Conservation (phyloP, 1,140 invertebrate species). For the Pseudoatta argentina region DNA sequence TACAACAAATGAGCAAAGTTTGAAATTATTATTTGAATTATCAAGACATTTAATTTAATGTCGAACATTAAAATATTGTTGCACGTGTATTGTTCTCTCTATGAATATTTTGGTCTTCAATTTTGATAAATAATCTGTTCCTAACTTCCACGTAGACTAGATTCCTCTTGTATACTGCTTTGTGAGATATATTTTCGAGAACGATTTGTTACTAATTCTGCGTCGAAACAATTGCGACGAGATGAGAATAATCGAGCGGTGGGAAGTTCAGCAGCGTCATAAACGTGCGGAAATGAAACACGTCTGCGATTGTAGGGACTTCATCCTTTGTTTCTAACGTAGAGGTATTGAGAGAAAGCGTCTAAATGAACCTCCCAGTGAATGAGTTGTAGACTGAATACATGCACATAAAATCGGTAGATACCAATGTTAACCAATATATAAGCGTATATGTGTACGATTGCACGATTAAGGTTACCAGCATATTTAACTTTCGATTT, state of each 20-base stretch:
- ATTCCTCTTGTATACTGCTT: background rate
- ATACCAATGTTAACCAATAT: background rate
- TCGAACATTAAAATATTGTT: background rate
- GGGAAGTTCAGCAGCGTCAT: constrained; percentile 15
- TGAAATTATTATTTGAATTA: background rate
- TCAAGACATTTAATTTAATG: background rate
- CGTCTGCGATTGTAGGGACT: constrained; percentile 17
- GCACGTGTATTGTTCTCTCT: background rate
- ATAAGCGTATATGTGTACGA: background rate
- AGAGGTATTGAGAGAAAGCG: constrained; percentile 50
- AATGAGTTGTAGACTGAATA: constrained; percentile 18
- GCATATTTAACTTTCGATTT: constrained; percentile 52
- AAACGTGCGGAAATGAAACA: constrained; percentile 30
- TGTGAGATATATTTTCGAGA: background rate
- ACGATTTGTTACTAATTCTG: constrained; percentile 14
- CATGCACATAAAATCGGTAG: constrained; percentile 47
- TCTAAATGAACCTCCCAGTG: constrained; percentile 36
- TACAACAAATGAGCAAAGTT: background rate
- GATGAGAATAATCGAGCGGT: constrained; percentile 23
- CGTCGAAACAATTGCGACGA: constrained; percentile 4
- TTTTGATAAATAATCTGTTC: background rate
- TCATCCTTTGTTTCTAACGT: constrained; percentile 26
- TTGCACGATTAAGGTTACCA: constrained; percentile 24
- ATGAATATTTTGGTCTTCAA: background rate
- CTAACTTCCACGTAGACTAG: background rate